A percentile compares a stretch with the other conserved stretches of the same genome.
These are phyloP conservation scores for Cichladusa arquata DNA, from an alignment of 2,113 vertebrate genomes.

Conservation along the genomic window DNA sequence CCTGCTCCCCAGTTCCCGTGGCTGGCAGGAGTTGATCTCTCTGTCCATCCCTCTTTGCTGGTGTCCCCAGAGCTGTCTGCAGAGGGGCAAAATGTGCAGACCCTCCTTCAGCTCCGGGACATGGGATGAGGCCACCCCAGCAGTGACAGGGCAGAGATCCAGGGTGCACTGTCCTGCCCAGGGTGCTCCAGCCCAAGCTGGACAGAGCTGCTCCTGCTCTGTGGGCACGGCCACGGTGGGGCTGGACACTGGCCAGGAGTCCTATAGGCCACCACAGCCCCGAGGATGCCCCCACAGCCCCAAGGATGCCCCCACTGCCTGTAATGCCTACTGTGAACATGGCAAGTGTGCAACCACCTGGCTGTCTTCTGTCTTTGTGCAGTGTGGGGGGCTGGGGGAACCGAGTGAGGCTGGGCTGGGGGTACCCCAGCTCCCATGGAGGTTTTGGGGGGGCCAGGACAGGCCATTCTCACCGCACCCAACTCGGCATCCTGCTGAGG, in stretches of 20 bases:
- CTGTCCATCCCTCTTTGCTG: neutral
- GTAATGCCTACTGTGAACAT: slow-evolving; percentile 49
- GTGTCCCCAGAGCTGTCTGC: neutral
- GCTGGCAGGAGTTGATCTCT: neutral
- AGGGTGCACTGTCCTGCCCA: neutral
- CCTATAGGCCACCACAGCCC: neutral
- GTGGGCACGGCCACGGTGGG: accelerated
- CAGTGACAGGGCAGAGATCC: accelerated
- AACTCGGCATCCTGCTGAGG: neutral
- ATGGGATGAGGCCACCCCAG: neutral
- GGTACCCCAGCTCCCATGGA: neutral
- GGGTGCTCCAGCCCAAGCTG: neutral
- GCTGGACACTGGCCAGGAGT: neutral
- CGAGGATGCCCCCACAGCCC: neutral
- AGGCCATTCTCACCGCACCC: accelerated
- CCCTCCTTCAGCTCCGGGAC: accelerated
- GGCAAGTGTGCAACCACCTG: slow-evolving; percentile 45
- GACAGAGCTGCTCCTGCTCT: neutral
- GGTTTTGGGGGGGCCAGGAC: neutral
- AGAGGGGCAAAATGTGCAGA: neutral
- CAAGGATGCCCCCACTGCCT: neutral
- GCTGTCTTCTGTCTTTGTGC: slow-evolving; percentile 2
- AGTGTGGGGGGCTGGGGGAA: accelerated
- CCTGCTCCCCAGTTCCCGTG: accelerated
- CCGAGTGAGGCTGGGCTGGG: accelerated